A percentile compares a stretch with the other conserved stretches of the same genome.
Evolutionary conservation across 2,888 invertebrate genomes (phyloP).

Genomic region (Phanerotoma sp.): DNA sequence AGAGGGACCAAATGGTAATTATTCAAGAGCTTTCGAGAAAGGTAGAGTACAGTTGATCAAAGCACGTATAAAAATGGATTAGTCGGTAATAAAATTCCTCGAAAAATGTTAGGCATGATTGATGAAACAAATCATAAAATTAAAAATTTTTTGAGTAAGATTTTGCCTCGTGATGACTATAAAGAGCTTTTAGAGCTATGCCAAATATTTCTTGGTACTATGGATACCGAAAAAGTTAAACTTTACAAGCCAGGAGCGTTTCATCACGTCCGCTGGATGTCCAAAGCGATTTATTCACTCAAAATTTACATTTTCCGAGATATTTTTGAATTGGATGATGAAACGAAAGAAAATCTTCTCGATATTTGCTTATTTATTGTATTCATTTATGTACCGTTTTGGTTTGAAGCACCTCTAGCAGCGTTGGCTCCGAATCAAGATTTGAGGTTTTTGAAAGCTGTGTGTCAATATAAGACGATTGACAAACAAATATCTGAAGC

Average conservation of each 20-base stretch:
- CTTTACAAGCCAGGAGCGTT: constrained; percentile 29
- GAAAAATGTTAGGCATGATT: constrained; percentile 5
- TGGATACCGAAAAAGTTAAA: constrained; percentile 17
- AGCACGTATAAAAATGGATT: constrained; percentile 4
- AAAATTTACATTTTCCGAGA: constrained; percentile 37
- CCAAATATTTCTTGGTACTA: constrained; percentile 18
- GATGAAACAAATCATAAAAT: constrained; percentile 12
- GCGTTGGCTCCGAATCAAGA: constrained; percentile 26
- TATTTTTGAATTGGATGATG: constrained; percentile 26
- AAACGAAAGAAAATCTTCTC: constrained; percentile 23
- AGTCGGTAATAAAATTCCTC: neutral
- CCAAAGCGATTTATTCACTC: constrained; percentile 33
- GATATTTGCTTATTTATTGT: constrained; percentile 33
- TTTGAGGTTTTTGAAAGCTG: constrained; percentile 25
- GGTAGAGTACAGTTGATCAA: constrained; percentile 4
- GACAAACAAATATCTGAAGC: constrained; percentile 2
- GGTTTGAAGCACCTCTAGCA: constrained; percentile 24
- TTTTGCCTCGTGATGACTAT: constrained; percentile 29
- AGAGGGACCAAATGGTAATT: constrained; percentile 9
- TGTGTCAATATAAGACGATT: constrained; percentile 14
- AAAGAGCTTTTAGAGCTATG: constrained; percentile 29
- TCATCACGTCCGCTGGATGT: constrained; percentile 32
- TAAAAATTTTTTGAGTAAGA: constrained; percentile 4
- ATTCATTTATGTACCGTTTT: constrained; percentile 26
- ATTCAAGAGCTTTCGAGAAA: constrained; percentile 7